phyloP scores from a whole-genome alignment of 2,113 vertebrate species.

The Rhinolophus ferrumequinum region DNA sequence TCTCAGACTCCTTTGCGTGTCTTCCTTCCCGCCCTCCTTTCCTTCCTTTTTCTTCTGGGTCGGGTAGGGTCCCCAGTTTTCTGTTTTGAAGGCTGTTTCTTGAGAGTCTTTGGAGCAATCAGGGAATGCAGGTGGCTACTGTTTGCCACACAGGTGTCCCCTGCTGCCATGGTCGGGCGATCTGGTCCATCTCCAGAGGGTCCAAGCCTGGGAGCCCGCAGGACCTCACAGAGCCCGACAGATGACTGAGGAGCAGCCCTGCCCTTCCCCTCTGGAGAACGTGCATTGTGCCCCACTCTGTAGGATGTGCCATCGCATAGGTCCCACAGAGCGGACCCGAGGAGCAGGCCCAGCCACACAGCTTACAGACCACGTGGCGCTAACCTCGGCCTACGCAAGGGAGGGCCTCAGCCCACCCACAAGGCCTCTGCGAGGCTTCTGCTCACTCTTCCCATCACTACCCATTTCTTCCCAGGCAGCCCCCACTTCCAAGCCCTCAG shows the following conservation, averaged over 20 bases:
- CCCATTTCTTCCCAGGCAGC: not conserved
- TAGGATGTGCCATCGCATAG: rapidly evolving
- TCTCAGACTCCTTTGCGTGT: rapidly evolving
- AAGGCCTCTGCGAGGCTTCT: rapidly evolving
- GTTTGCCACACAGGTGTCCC: rapidly evolving
- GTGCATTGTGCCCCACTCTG: not conserved
- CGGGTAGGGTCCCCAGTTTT: rapidly evolving
- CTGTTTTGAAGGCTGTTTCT: not conserved
- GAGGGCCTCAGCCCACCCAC: not conserved
- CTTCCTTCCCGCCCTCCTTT: not conserved
- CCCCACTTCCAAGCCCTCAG: not conserved
- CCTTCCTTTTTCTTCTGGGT: not conserved
- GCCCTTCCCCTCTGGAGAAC: rapidly evolving
- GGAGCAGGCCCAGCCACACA: not conserved
- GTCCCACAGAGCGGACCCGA: rapidly evolving
- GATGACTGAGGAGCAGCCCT: not conserved
- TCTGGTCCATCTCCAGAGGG: not conserved
- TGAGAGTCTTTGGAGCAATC: not conserved
- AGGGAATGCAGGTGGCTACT: too few relatives aligned
- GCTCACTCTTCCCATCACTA: not conserved
- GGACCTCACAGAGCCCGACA: not conserved
- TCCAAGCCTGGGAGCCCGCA: too few relatives aligned
- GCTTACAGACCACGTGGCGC: too few relatives aligned
- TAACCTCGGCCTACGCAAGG: rapidly evolving
- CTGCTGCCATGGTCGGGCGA: not conserved